Evolutionary conservation across 2,797 vertebrate genomes (phyloP).

Genomic region (Chaetophractus vellerosus): DNA sequence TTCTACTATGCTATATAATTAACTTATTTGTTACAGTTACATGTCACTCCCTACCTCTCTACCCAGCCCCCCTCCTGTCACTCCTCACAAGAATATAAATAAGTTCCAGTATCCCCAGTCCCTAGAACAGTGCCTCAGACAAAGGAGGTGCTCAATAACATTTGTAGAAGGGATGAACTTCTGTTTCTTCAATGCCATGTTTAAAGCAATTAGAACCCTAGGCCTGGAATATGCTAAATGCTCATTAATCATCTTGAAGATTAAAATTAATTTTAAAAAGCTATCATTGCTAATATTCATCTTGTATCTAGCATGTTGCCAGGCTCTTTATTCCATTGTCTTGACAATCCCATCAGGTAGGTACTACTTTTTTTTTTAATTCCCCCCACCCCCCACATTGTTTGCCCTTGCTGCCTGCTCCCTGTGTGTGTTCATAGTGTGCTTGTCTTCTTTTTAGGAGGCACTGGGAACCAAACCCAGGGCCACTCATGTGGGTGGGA

Average conservation of each 20-base stretch:
- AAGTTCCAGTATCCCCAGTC: neutral
- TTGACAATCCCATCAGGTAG: neutral
- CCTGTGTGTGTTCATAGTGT: too few species aligned
- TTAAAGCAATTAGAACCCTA: neutral
- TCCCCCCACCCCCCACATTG: too few species aligned
- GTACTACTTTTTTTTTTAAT: neutral
- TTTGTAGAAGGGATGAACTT: slow-evolving; percentile 20
- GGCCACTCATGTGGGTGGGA: too few species aligned
- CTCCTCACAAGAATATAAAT: neutral
- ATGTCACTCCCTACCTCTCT: neutral
- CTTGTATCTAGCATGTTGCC: neutral
- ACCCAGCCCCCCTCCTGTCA: too few species aligned
- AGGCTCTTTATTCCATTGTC: slow-evolving; percentile 1
- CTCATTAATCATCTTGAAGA: slow-evolving; percentile 47
- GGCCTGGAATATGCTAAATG: neutral
- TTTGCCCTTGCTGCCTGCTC: too few species aligned
- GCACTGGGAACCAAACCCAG: too few species aligned
- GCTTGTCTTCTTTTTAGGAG: too few species aligned
- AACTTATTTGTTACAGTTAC: neutral
- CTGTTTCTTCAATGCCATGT: slow-evolving; percentile 55
- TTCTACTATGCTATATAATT: neutral
- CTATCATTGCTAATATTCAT: neutral
- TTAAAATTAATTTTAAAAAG: slow-evolving; percentile 56
- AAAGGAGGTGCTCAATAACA: slow-evolving; percentile 15
- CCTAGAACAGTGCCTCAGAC: neutral